These are phyloP conservation scores for Zaprionus ghesquierei DNA, from an alignment of 1,140 invertebrate genomes.

Conservation along the genomic window DNA sequence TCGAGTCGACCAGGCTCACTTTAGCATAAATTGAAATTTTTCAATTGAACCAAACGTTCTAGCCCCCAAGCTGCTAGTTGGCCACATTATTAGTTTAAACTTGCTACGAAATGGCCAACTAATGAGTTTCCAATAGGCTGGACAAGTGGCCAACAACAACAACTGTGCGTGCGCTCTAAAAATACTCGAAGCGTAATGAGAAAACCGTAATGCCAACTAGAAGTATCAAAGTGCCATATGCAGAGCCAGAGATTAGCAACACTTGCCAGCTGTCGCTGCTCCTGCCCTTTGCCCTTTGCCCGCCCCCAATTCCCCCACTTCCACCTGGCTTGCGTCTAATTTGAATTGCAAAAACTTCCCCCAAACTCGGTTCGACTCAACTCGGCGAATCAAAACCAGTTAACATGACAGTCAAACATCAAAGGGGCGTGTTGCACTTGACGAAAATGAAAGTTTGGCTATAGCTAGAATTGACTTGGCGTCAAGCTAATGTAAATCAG, in stretches of 20 bases:
- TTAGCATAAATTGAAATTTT: constrained; percentile 68
- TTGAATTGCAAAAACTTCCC: constrained; percentile 68
- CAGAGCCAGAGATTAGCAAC: background rate
- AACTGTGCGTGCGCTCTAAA: background rate
- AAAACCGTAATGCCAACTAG: constrained; percentile 35
- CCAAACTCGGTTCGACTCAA: constrained; percentile 24
- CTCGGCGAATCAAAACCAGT: constrained; percentile 40
- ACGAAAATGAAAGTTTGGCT: constrained; percentile 47
- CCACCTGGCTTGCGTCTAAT: constrained; percentile 22
- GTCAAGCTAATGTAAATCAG: constrained; percentile 60
- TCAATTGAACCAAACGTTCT: constrained; percentile 46
- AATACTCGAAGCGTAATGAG: constrained; percentile 41
- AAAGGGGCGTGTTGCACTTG: constrained; percentile 65
- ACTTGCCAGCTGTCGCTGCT: constrained; percentile 9
- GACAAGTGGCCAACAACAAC: constrained; percentile 46
- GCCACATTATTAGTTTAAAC: constrained; percentile 77
- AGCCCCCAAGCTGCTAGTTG: background rate
- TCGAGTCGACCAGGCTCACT: constrained; percentile 13
- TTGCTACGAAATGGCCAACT: constrained; percentile 50
- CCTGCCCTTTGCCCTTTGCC: background rate
- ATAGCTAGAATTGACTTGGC: constrained; percentile 54
- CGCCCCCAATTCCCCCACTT: too few relatives aligned
- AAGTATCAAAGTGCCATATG: constrained; percentile 24
- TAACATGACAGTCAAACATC: constrained; percentile 65
- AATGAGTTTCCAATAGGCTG: constrained; percentile 75